phyloP scores from a whole-genome alignment of 2,113 vertebrate species.

The Ctenomys sociabilis region DNA sequence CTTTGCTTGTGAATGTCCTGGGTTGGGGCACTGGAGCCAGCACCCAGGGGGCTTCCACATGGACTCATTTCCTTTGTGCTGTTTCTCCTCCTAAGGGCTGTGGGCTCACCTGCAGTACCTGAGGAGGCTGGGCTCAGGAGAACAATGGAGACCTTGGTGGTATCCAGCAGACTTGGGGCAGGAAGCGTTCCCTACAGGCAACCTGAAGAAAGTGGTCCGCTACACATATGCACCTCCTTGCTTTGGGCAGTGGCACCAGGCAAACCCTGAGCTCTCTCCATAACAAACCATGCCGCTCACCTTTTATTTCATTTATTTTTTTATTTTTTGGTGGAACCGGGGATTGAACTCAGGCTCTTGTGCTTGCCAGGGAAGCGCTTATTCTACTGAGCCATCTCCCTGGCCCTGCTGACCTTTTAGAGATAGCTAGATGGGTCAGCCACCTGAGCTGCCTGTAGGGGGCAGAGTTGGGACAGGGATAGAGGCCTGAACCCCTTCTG shows the following conservation, averaged over 20 bases:
- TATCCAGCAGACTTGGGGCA: background rate
- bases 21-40: fast-evolving
- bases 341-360: too few species aligned
- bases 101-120: fast-evolving
- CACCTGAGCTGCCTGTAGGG: constrained; percentile 23
- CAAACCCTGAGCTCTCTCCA: background rate
- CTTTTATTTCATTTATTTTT: too few species aligned
- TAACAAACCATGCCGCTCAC: background rate
- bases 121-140: fast-evolving
- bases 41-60: fast-evolving
- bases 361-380: too few species aligned
- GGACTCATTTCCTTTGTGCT: too few species aligned
- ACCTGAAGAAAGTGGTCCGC: background rate
- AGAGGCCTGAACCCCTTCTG: background rate
- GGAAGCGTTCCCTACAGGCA: background rate
- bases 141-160: background rate
- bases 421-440: background rate
- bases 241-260: background rate
- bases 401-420: background rate
- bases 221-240: background rate
- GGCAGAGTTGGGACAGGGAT: constrained; percentile 22
- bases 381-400: too few species aligned
- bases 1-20: background rate
- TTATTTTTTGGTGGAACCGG: too few species aligned
- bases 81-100: background rate